Base-by-base conservation (phyloP, 2,888 invertebrate species). In the Sesia bembeciformis region DNA sequence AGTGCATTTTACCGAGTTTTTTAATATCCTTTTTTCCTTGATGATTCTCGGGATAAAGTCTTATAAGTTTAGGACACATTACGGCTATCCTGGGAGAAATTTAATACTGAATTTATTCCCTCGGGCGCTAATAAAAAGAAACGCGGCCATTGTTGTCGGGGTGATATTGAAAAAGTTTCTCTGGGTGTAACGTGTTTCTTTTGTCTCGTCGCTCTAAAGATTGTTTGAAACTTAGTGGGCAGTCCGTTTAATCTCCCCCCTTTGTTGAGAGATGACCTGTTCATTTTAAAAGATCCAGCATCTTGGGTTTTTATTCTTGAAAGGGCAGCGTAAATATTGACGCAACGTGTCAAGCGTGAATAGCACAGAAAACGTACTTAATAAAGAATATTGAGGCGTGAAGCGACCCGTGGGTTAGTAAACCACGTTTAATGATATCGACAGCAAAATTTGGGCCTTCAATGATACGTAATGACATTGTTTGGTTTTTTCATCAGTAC, bases 131-230 rank as follows among this genome's bases (percentile, higher is more conserved):
- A 67, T 67, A 70, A 74, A 76, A 76, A 76, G 68, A 69, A 68
- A 63, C 66, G 58, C 61, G 61, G 59, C 78, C 72, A 82, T 86
- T 84, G 84, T 87, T 81, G 68, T 71, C 62, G 67, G 64, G 63
- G 61, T 62, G 74, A 81, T 83, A 86, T 84, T 84, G 79, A 80
- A 82, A 86, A 85, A 84, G 78, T 81, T 85, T 79, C 67, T 70
- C 70, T 65, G 67, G 60, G 62, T 67, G 68, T 72, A 72, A 71
- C 70, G 74, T 66, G 65, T 64, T 67, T 70, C 67, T 78, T 81
- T 81, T 81, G 70, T 76, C 65, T 82, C 74, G 67, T 76, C 80
- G 59, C 76, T 79, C 69, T 72, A 74, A 73, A 74, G 78, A 81
- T 79, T 73, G 70, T 78, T 73, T 39, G 62, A 74, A 76, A 78